These are phyloP conservation scores for Danio albolineatus DNA, from an alignment of 2,797 vertebrate genomes.

Conservation along the genomic window DNA sequence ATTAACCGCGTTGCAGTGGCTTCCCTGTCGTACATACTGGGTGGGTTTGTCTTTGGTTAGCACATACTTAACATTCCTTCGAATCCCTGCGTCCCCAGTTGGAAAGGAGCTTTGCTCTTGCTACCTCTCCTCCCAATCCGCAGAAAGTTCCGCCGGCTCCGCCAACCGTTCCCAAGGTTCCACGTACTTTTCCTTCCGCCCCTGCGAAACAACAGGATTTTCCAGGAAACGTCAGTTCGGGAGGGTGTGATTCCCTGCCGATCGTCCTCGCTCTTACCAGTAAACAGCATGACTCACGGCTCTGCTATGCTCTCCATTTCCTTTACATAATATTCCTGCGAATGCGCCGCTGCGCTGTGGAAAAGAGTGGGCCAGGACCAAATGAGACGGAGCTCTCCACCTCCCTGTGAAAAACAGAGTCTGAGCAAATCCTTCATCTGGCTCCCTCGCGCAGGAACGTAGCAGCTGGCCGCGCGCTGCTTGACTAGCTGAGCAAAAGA, in stretches of 20 bases:
- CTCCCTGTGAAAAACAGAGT: constrained; percentile 64
- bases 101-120: constrained; percentile 65
- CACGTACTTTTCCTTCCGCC: constrained; percentile 82
- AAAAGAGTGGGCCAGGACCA: constrained; percentile 56
- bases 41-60: constrained; percentile 61
- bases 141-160: constrained; percentile 68
- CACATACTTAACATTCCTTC: constrained; percentile 76
- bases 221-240: constrained; percentile 82
- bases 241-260: constrained; percentile 83
- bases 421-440: constrained; percentile 56
- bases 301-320: constrained; percentile 81
- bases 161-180: constrained; percentile 75
- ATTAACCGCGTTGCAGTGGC: constrained; percentile 42
- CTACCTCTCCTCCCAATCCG: constrained; percentile 75
- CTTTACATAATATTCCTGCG: constrained; percentile 79
- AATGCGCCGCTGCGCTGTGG: constrained; percentile 76
- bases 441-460: constrained; percentile 47
- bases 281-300: constrained; percentile 85
- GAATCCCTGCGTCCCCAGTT: constrained; percentile 63
- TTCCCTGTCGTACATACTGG: constrained; percentile 47
- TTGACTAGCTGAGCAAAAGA: constrained; percentile 36
- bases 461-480: constrained; percentile 49
- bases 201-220: constrained; percentile 81
- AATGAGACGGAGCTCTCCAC: constrained; percentile 60
- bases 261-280: constrained; percentile 78